phyloP scores from a whole-genome alignment of 2,113 vertebrate species.

The Sinocyclocheilus anophthalmus region DNA sequence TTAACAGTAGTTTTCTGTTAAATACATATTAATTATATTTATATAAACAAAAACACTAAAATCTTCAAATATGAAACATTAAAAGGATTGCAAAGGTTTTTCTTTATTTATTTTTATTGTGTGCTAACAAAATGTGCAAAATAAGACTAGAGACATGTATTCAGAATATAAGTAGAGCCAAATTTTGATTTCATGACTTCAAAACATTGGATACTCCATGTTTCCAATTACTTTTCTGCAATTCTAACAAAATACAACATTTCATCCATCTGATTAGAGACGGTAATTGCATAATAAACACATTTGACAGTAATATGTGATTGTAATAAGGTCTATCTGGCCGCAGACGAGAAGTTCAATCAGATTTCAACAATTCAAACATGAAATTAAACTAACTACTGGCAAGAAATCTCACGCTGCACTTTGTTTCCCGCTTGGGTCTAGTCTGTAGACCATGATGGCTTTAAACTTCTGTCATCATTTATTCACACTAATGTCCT shows the following conservation, averaged over 20 bases:
- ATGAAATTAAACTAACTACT: not conserved
- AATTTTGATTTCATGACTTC: not conserved
- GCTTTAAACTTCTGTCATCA: not conserved
- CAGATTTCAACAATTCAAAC: conserved; percentile 1
- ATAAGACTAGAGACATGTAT: not conserved
- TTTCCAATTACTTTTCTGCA: not conserved
- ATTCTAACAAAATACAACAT: not conserved
- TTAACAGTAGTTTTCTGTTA: too few relatives aligned
- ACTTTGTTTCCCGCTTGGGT: too few relatives aligned
- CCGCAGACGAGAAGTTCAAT: not conserved
- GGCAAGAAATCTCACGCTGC: not conserved
- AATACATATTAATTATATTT: too few relatives aligned
- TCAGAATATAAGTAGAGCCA: not conserved
- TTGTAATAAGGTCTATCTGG: not conserved
- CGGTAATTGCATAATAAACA: not conserved
- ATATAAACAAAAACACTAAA: too few relatives aligned
- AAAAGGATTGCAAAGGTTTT: too few relatives aligned
- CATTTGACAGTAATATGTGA: conserved; percentile 9
- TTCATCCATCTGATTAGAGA: conserved; percentile 3
- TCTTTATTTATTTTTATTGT: too few relatives aligned
- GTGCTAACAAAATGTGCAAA: not conserved
- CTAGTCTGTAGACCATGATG: too few relatives aligned
- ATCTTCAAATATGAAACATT: too few relatives aligned
- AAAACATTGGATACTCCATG: not conserved
- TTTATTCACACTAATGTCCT: not conserved